A percentile compares a stretch with the other conserved stretches of the same genome.
These are phyloP conservation scores for Eurystomus gularis DNA, from an alignment of 2,113 vertebrate genomes.

Conservation along the genomic window DNA sequence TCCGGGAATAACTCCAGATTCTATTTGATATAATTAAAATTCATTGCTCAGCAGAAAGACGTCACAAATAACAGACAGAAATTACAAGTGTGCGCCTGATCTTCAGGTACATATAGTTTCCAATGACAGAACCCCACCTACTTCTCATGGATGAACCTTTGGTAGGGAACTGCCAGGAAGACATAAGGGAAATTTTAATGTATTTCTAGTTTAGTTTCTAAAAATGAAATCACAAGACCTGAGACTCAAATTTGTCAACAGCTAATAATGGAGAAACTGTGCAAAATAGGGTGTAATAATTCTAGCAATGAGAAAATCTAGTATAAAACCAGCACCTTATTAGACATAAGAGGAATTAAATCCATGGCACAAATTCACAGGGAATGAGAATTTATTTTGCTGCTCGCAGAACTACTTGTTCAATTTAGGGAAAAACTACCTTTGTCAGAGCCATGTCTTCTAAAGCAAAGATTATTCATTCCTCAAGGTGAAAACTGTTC, in stretches of 20 bases:
- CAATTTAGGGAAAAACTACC: neutral
- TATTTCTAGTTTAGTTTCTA: neutral
- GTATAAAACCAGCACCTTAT: neutral
- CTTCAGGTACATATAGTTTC: neutral
- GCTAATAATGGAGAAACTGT: neutral
- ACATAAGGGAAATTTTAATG: neutral
- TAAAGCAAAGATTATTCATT: neutral
- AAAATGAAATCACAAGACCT: neutral
- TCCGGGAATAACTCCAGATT: neutral
- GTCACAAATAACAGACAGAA: neutral
- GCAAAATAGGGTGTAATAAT: neutral
- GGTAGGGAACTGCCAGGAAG: neutral
- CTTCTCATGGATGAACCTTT: neutral
- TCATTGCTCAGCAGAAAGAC: neutral
- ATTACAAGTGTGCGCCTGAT: neutral
- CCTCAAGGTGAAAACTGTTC: neutral
- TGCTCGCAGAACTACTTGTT: neutral
- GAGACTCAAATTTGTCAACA: neutral
- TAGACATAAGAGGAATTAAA: neutral
- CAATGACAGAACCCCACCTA: neutral
- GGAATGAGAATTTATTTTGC: neutral
- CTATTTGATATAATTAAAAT: neutral
- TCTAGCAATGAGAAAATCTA: neutral
- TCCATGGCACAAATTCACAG: neutral
- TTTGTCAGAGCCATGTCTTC: neutral